These are phyloP conservation scores for Solenopsis fugax DNA, from an alignment of 1,140 invertebrate genomes.

Conservation along the genomic window DNA sequence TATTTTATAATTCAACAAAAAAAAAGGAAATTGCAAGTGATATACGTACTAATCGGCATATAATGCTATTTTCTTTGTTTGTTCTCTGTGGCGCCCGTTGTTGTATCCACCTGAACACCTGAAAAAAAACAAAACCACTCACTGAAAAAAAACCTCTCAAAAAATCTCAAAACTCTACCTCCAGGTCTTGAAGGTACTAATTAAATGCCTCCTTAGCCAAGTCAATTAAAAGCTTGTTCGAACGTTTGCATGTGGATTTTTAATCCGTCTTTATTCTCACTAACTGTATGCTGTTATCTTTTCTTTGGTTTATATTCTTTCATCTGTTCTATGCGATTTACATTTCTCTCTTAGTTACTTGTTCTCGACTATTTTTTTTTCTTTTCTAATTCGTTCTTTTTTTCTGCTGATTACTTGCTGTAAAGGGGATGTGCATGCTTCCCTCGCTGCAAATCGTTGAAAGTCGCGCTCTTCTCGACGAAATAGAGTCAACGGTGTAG, in stretches of 20 bases:
- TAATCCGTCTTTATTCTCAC: constrained; percentile 1
- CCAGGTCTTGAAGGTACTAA: constrained; percentile 87
- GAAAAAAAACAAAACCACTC: constrained; percentile 84
- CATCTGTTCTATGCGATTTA: neutral
- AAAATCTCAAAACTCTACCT: constrained; percentile 85
- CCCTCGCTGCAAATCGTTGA: constrained; percentile 19
- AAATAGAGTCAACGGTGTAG: neutral
- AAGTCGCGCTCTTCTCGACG: neutral
- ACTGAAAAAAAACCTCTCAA: constrained; percentile 83
- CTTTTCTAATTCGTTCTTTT: neutral
- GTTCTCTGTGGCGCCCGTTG: constrained; percentile 86
- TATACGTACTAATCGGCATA: constrained; percentile 83
- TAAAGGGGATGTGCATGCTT: constrained; percentile 22
- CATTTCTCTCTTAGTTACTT: neutral
- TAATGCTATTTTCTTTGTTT: constrained; percentile 86
- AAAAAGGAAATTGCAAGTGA: constrained; percentile 59
- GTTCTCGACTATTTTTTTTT: neutral
- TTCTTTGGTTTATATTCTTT: neutral
- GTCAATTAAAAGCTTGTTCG: constrained; percentile 83
- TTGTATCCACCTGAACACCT: constrained; percentile 86
- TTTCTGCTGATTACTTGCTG: constrained; percentile 5
- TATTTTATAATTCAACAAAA: constrained; percentile 37
- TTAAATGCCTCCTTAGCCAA: constrained; percentile 84
- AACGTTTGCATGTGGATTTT: constrained; percentile 73
- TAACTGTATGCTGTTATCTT: neutral